Conservation (phyloP, 2,888 invertebrate genomes). For the Harpalus rubripes region DNA sequence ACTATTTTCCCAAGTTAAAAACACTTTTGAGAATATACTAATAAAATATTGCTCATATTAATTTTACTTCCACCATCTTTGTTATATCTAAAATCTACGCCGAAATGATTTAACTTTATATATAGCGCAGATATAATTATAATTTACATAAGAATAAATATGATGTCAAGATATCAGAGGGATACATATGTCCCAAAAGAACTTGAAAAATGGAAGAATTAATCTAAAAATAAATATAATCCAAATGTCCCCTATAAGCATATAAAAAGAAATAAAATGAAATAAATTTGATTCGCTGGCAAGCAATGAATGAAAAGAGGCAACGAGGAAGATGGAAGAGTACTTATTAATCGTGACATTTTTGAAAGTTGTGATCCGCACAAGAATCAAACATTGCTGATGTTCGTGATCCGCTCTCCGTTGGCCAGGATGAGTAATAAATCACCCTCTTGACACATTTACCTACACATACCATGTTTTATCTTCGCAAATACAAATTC, state of each 20-base stretch:
- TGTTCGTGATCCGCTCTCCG: neutral
- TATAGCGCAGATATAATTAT: too few relatives aligned
- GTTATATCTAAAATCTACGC: too few relatives aligned
- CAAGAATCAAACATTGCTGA: slow-evolving; percentile 8
- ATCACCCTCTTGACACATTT: slow-evolving; percentile 34
- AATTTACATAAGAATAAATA: too few relatives aligned
- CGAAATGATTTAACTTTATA: too few relatives aligned
- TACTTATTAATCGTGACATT: slow-evolving; percentile 22
- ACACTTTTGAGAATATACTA: too few relatives aligned
- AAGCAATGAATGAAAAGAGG: neutral
- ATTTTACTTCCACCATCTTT: too few relatives aligned
- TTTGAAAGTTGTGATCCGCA: slow-evolving; percentile 4
- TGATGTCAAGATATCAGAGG: too few relatives aligned
- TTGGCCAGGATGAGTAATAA: neutral
- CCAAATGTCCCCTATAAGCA: neutral
- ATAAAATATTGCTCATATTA: too few relatives aligned
- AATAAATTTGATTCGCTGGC: neutral
- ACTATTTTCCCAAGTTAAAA: too few relatives aligned
- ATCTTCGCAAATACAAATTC: slow-evolving; percentile 22
- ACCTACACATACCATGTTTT: slow-evolving; percentile 35
- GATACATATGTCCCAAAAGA: neutral
- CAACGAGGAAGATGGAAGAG: neutral
- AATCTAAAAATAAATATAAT: neutral
- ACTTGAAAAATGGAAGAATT: neutral
- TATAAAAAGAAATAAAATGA: neutral